These are phyloP conservation scores for Loripinus fragilis DNA, from an alignment of 2,888 invertebrate species.

Conservation along the genomic window DNA sequence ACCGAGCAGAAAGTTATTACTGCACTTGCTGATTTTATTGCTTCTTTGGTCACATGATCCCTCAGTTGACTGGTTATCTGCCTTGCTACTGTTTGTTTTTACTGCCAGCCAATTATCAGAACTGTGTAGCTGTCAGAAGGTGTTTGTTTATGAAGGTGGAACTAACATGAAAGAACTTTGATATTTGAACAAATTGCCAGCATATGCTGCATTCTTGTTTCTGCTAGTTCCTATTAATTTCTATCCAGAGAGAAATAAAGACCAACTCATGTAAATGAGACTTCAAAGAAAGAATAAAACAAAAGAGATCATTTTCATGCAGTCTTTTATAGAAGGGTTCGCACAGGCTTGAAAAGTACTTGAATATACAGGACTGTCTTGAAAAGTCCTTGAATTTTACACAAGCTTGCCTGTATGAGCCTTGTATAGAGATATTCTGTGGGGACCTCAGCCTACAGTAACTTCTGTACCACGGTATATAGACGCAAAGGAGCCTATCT, in stretches of 20 bases:
- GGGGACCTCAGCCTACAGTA: no score
- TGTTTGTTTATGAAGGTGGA: neutral
- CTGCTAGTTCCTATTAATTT: neutral
- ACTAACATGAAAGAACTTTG: neutral
- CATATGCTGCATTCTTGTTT: constrained; percentile 1
- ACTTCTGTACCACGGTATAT: no score
- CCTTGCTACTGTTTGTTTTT: constrained; percentile 17
- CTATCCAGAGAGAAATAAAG: neutral
- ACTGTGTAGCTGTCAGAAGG: constrained; percentile 1
- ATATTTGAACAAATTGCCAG: neutral
- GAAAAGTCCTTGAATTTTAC: no score
- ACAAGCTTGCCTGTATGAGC: no score
- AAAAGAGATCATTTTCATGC: no score
- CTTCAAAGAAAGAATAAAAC: neutral
- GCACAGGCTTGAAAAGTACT: no score
- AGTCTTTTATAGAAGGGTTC: no score
- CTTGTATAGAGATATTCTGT: no score
- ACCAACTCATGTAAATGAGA: neutral
- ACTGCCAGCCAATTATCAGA: constrained; percentile 18
- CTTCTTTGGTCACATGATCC: constrained; percentile 14
- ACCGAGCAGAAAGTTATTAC: neutral
- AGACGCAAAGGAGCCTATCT: no score
- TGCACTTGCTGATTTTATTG: constrained; percentile 7
- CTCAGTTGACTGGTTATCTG: constrained; percentile 13
- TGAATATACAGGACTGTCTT: no score